Percentiles rank a stretch among this genome's conserved stretches.
These are phyloP conservation scores for Busseola fusca DNA, from an alignment of 2,888 invertebrate genomes.

Conservation along the genomic window DNA sequence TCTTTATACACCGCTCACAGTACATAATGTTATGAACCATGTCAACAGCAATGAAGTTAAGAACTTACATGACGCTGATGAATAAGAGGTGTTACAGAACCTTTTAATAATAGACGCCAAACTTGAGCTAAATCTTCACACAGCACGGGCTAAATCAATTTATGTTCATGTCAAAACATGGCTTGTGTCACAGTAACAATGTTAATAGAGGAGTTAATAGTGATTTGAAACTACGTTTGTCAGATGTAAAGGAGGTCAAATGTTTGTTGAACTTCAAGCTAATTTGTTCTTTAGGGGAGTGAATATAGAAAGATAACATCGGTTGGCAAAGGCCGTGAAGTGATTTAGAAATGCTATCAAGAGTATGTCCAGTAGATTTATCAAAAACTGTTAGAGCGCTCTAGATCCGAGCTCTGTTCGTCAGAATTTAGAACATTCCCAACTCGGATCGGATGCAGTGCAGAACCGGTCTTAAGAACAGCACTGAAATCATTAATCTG, in stretches of 20 bases:
- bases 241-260: conserved; percentile 7
- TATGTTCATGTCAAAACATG: conserved; percentile 17
- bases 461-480: neutral
- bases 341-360: neutral
- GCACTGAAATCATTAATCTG: no score
- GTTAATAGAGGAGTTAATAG: conserved; percentile 16
- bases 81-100: conserved; percentile 27
- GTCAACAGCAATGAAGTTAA: conserved; percentile 30
- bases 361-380: neutral
- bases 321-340: neutral
- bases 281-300: neutral
- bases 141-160: conserved; percentile 35
- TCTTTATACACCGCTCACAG: conserved; percentile 2
- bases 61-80: conserved; percentile 18
- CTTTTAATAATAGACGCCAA: conserved; percentile 23
- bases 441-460: neutral
- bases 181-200: conserved; percentile 4
- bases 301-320: neutral
- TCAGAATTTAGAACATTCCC: neutral
- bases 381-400: neutral
- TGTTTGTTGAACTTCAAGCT: neutral
- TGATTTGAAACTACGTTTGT: conserved; percentile 12
- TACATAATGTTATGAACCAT: conserved; percentile 11
- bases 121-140: conserved; percentile 33
- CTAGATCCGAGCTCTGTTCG: neutral